Evolutionary conservation across 2,113 vertebrate species (phyloP), one percentile per base, ranked within the genome.

Genomic region (Silurus asotus): DNA sequence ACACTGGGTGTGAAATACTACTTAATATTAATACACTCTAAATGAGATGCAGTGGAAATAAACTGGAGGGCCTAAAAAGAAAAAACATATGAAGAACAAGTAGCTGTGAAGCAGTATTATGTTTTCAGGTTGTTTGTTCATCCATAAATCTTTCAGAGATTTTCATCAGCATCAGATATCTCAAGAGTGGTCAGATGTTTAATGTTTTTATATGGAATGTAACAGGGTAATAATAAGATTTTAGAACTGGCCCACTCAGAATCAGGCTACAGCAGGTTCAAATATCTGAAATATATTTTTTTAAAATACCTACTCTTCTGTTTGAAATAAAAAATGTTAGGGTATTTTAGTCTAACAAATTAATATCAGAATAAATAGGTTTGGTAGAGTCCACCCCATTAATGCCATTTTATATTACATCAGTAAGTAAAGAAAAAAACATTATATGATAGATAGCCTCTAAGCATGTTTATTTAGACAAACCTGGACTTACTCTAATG

Each of bases 341-440:
- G 9, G 19, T 74, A 51, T 74, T 74, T 49, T 9, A 75, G 19
- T 10, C 20, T 11, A 9, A 72, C 7, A 72, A 48, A 72, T 72
- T 20, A 72, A 8, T 72, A 74, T 49, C 9, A 49, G 8, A 49
- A 23, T 17, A 15, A 49, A 17, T 49, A 20, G 45, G 6, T 15
- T 72, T 48, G 67, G 15, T 19, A 8, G 37, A 72, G 69, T 61
- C 88, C 56, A 75, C 88, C 91, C 37, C 37, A 37, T 2, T 37
- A 37, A 37, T 87, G 84, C 86, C 87, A 85, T 87, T 90, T 55
- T 48, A 37, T 7, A 3, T 76, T 62, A 59, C 11, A 83, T 19
- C 49, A 15, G 59, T 83, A 72, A 25, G 10, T 5, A 67, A 59
- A 37, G 25, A 82, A 55, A 70, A 83, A 6, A 84, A 86, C 64